Evolutionary conservation across 2,888 invertebrate genomes (phyloP), one percentile per base, ranked within the genome.

Genomic region (Odontomyia ornata): DNA sequence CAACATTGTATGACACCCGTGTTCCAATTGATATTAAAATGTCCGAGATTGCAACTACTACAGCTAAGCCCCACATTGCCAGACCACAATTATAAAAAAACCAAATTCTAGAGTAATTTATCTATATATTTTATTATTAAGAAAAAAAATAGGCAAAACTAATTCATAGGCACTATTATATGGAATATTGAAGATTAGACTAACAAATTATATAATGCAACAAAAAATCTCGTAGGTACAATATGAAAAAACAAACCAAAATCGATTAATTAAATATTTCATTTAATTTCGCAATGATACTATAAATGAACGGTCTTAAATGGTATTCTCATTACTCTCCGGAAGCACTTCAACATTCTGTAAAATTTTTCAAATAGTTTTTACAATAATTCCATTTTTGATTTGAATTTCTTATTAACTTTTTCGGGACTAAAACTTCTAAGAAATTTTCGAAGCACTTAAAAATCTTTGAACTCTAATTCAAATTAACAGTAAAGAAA

Each of bases 1-100:
- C 97, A 62, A 96, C 97, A 78, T 89, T 97, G 80, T 97, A 97
- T 89, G 96, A 97, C 88, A 94, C 95, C 85, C 91, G 96, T 82
- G 91, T 93, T 83, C 95, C 96, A 80, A 95, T 96, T 85, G 95
- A 95, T 88, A 92, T 95, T 83, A 92, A 93, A 84, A 90, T 95
- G 81, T 95, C 95, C 77, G 95, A 96, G 89, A 95, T 96, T 84
- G 95, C 95, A 83, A 93, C 94, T 84, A 93, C 94, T 83, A 94
- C 95, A 84, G 93, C 94, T 86, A 95, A 95, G 89, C 95, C 95
- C 82, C 93, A 86, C 84, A 85, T 86, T 83, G 85, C 83, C 82
- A 83, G 84, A 83, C 85, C 86, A 79, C 87, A 86, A 86, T 25
- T 69, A 72, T 72, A 72, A 72, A 52, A 28, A 28, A n/a, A 72